These are phyloP conservation scores for Mycteria americana DNA, from an alignment of 2,797 vertebrate species.

Conservation along the genomic window DNA sequence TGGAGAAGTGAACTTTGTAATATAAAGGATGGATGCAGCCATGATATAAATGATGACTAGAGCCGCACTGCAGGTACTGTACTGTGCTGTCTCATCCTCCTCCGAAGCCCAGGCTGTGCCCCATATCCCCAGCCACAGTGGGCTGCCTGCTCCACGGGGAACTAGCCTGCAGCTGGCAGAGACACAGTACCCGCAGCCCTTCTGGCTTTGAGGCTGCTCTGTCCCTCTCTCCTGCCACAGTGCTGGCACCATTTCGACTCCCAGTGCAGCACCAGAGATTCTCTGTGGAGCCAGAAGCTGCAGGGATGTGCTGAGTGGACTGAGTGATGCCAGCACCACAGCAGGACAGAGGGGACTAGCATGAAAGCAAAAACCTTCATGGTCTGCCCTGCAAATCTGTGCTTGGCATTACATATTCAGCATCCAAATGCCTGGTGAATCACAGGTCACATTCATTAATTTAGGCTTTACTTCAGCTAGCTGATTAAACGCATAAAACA, in stretches of 20 bases:
- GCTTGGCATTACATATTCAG: background rate
- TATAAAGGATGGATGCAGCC: background rate
- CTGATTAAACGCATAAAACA: slow-evolving; percentile 54
- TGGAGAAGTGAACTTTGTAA: background rate
- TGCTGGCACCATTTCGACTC: background rate
- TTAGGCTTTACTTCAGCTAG: slow-evolving; percentile 46
- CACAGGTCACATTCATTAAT: slow-evolving; percentile 50
- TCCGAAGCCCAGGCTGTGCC: accelerated
- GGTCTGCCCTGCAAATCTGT: slow-evolving; percentile 1
- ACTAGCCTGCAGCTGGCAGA: background rate
- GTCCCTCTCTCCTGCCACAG: background rate
- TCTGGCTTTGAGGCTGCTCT: background rate
- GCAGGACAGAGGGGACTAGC: background rate
- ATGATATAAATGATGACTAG: background rate
- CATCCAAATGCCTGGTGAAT: slow-evolving; percentile 19
- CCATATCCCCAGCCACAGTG: background rate
- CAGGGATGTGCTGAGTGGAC: background rate
- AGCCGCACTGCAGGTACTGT: background rate
- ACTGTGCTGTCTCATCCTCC: background rate
- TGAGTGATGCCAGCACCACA: background rate
- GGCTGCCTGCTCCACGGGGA: background rate
- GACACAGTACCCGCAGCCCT: background rate
- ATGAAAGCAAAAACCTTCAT: slow-evolving; percentile 2
- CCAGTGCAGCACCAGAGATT: background rate
- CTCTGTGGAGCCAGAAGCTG: background rate